phyloP scores from a whole-genome alignment of 2,113 vertebrate genomes.

The Xerus inauris region DNA sequence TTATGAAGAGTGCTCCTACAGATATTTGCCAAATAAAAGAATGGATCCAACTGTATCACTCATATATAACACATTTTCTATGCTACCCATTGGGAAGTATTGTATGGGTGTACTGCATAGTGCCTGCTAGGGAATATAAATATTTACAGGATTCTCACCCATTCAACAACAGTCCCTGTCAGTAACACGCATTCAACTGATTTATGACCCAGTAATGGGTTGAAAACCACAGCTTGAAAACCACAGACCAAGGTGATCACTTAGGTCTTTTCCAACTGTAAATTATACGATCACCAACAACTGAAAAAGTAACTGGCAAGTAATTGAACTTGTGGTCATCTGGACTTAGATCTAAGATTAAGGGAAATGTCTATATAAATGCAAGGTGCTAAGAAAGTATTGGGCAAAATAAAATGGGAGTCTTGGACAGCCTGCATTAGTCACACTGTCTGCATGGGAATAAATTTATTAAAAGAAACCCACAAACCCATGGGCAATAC shows the following conservation, averaged over 20 bases:
- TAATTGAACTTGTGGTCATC: background rate
- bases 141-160: background rate
- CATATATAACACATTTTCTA: background rate
- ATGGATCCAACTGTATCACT: background rate
- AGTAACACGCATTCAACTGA: background rate
- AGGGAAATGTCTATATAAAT: background rate
- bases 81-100: background rate
- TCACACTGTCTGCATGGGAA: background rate
- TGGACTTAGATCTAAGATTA: background rate
- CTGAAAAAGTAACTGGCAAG: background rate
- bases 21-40: background rate
- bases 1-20: no score
- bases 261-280: background rate
- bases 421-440: background rate
- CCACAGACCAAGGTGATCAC: background rate
- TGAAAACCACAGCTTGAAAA: slow-evolving; percentile 37
- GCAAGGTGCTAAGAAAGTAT: background rate
- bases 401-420: background rate
- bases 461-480: slow-evolving; percentile 11
- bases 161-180: background rate
- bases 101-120: background rate
- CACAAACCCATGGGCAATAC: background rate
- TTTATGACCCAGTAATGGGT: background rate
- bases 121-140: background rate
- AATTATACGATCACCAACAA: slow-evolving; percentile 1